Percentiles rank a stretch among this genome's conserved stretches.
Conservation (phyloP, 2,797 vertebrate genomes). For the Dromococcyx pavoninus region DNA sequence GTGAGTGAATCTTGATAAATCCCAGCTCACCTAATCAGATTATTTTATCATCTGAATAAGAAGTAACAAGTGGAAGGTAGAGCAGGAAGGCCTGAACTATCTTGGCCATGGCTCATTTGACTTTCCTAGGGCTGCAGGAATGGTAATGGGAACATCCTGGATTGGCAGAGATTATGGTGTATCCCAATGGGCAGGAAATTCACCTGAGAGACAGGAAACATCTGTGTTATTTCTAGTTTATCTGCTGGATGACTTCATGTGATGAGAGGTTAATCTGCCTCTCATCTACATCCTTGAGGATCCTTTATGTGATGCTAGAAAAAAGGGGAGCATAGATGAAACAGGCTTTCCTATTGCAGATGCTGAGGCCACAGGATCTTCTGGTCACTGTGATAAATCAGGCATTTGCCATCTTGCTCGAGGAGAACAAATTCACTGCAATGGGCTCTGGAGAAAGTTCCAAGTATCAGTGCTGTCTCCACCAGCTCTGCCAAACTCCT, state of each 20-base stretch:
- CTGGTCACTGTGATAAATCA: not conserved
- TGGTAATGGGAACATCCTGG: not conserved
- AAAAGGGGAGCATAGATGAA: not conserved
- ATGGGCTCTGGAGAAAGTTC: not conserved
- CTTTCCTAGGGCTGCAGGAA: not conserved
- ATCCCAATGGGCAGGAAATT: not conserved
- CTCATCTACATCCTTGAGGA: not conserved
- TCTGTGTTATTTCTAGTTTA: not conserved
- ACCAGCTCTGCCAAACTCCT: not conserved
- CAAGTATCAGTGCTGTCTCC: not conserved
- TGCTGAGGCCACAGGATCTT: not conserved
- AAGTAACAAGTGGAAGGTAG: constrained; percentile 9
- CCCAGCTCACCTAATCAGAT: constrained; percentile 25
- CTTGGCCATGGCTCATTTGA: not conserved
- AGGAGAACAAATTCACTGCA: not conserved
- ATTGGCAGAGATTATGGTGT: not conserved
- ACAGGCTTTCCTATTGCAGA: not conserved
- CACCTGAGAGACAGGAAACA: not conserved
- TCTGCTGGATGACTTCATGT: not conserved
- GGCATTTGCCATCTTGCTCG: not conserved
- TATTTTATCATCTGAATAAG: constrained; percentile 34
- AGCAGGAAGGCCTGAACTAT: not conserved
- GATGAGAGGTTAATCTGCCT: not conserved
- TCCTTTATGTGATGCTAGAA: not conserved
- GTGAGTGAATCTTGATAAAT: constrained; percentile 26